Percentiles rank a stretch among this genome's conserved stretches.
phyloP scores from a whole-genome alignment of 2,888 invertebrate species.

The Parnassius glacialis region DNA sequence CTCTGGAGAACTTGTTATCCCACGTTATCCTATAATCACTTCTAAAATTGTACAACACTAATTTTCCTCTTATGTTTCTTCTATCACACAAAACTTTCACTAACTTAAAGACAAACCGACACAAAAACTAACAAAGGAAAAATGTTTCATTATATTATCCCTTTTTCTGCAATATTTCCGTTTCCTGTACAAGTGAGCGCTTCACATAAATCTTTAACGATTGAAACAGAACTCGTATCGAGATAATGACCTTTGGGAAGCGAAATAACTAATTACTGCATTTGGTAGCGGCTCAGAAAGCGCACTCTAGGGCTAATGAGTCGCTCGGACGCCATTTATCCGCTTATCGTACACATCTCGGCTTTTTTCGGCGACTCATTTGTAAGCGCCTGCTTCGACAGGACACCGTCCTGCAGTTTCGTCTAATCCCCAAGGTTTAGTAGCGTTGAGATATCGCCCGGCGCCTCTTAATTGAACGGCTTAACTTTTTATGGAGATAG shows the following conservation, averaged over 20 bases:
- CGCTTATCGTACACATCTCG: slow-evolving; percentile 14
- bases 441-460: slow-evolving; percentile 9
- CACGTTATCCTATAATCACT: too few species aligned
- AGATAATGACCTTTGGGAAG: background rate
- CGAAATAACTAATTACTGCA: slow-evolving; percentile 1
- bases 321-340: slow-evolving; percentile 2
- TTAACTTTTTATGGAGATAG: slow-evolving; percentile 20
- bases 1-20: too few species aligned
- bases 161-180: too few species aligned
- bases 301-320: slow-evolving; percentile 15
- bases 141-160: too few species aligned
- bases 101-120: too few species aligned
- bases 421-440: background rate
- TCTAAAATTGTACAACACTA: too few species aligned
- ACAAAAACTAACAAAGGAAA: too few species aligned
- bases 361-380: slow-evolving; percentile 15
- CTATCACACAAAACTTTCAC: too few species aligned
- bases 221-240: background rate
- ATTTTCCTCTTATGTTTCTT: too few species aligned
- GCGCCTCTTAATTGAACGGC: slow-evolving; percentile 25
- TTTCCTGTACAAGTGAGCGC: too few species aligned
- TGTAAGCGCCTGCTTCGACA: slow-evolving; percentile 7
- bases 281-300: background rate
- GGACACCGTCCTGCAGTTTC: slow-evolving; percentile 1
- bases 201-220: too few species aligned